phyloP scores from a whole-genome alignment of 2,797 vertebrate species.

The Leuciscus waleckii region DNA sequence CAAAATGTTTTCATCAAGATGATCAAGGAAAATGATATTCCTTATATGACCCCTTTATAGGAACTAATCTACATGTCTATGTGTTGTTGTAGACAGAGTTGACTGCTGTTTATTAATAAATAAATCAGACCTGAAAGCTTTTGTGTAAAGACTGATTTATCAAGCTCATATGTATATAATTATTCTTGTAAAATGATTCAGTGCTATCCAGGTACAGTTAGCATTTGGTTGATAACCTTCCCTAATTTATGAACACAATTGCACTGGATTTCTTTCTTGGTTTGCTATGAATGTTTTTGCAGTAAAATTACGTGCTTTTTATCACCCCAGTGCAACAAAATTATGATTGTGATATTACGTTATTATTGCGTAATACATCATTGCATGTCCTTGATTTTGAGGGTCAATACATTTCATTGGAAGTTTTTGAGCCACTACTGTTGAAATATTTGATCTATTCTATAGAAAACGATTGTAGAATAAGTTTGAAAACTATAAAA shows the following conservation, averaged over 20 bases:
- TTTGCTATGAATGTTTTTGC: not conserved
- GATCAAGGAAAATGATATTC: not conserved
- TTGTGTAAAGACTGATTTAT: not conserved
- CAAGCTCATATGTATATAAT: not conserved
- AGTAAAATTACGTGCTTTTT: not conserved
- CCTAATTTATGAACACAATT: not conserved
- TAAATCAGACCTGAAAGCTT: not conserved
- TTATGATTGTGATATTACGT: not conserved
- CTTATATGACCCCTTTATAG: constrained; percentile 1
- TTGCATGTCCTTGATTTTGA: constrained; percentile 81
- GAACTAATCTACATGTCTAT: not conserved
- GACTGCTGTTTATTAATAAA: not conserved
- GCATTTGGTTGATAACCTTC: not conserved
- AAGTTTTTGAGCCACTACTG: constrained; percentile 66
- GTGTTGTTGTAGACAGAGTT: not conserved
- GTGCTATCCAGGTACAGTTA: not conserved
- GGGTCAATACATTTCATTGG: constrained; percentile 82
- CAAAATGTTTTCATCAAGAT: not conserved
- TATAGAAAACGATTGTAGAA: no score
- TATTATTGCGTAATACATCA: constrained; percentile 70
- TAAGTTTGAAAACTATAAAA: no score
- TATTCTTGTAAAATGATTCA: not conserved
- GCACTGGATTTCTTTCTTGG: not conserved
- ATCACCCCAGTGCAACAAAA: not conserved
- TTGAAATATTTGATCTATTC: no score